Evolutionary conservation across 2,888 invertebrate genomes (phyloP), one percentile per base, ranked within the genome.

Genomic region (Sinohyriopsis cumingii): DNA sequence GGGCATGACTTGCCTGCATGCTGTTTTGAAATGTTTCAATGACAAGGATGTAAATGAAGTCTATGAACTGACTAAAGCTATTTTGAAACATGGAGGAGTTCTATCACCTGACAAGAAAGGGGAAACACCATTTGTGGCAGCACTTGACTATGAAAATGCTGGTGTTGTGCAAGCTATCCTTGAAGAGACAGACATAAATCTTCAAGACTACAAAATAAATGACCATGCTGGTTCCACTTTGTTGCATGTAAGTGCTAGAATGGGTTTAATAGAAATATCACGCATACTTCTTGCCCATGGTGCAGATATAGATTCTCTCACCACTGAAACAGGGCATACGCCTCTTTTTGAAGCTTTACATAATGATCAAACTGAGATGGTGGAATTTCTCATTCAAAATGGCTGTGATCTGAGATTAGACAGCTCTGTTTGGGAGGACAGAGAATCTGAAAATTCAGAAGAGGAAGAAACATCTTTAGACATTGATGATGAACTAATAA

Each of bases 241-340:
- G 9, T 55, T 77, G 56, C 65, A 75, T n/a, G 55, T 67, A 25
- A 71, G 76, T 59, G 66, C 75, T 61, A 57, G 63, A n/a, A 59
- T 65, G 15, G 72, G 77, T 54, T 53, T 66, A 22, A 28, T 72
- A 22, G 61, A 76, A 25, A 71, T 75, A 59, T 71, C 80, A 7
- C 70, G 66, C 59, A 59, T 80, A 15, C 70, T 84, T 5, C 64
- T 84, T 6, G 60, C 68, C 20, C 75, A 78, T 65, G 83, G 83
- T 3, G 80, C 76, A 18, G 74, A 81, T 61, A 72, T 81, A 53
- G 65, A 81, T 67, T 56, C 68, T 59, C 59, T 59, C 20, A 22
- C 24, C 24, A 71, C 66, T n/a, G 66, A 66, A 5, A 57, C 25
- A 5, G 73, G 76, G 9, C 55, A 65, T 64, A 74, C 75, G 9